Conservation (phyloP, 2,797 vertebrate genomes). For the Myotis pilosus region DNA sequence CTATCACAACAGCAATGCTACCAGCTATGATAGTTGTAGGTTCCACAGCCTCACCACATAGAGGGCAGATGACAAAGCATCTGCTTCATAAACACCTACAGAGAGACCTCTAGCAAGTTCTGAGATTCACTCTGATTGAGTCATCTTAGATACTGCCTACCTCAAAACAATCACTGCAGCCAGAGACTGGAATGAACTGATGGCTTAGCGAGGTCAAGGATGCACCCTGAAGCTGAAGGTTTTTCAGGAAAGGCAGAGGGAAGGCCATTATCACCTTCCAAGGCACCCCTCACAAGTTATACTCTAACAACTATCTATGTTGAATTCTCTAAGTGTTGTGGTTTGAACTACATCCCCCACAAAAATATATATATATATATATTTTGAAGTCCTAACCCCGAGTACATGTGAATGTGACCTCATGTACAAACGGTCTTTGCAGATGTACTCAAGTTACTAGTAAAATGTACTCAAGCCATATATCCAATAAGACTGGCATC, state of each 20-base stretch:
- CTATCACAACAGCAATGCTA: not conserved
- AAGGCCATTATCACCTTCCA: conserved; percentile 13
- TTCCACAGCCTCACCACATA: not conserved
- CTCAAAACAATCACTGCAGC: conserved; percentile 10
- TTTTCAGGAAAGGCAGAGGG: not conserved
- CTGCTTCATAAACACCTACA: not conserved
- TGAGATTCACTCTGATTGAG: not conserved
- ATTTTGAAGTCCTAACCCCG: not conserved
- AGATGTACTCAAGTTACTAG: not conserved
- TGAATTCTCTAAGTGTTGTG: not conserved
- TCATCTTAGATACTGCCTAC: not conserved
- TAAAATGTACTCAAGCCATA: not conserved
- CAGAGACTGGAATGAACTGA: not conserved
- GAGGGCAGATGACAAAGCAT: conserved; percentile 13
- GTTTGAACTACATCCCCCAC: not conserved
- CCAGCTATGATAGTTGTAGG: not conserved
- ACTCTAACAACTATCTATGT: not conserved
- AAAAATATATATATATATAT: not conserved
- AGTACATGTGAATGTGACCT: not conserved
- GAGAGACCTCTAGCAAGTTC: not conserved
- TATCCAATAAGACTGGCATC: not conserved
- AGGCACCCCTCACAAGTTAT: not conserved
- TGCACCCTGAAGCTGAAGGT: not conserved
- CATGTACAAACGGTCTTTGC: not conserved
- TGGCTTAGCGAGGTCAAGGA: not conserved